Base-by-base conservation (phyloP, 2,888 invertebrate species). In the Chrysodeixis includens region DNA sequence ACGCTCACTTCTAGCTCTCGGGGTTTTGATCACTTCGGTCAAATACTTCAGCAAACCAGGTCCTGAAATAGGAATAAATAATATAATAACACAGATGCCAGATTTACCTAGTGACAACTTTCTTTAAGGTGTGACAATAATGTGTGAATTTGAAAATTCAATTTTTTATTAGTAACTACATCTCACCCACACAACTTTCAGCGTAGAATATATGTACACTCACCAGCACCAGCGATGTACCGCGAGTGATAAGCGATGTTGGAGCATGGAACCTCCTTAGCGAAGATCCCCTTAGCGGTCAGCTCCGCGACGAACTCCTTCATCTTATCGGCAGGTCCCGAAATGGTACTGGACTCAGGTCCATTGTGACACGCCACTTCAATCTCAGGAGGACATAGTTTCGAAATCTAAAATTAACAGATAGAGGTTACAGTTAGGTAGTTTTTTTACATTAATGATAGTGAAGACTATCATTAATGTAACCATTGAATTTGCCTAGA, bases 211-310 rank as follows among this genome's bases (percentile, higher is more conserved):
- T 40, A n/a, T n/a, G 40, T n/a, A 3, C 40, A 57, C 81, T 76
- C 78, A 90, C 94, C 96, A 63, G 97, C 97, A 60, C 96, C 94
- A 1, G 96, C 95, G 80, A 99, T 98, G 81, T 98, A 98, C 46
- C 97, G 96, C 53, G 98, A 98, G 86, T 99, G 99, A 86, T 98
- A 99, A 0, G 99, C 98, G 70, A 98, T 98, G 81, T 98, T 98
- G 16, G 98, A 96, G 72, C 98, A 97, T 1, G 92, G 91, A 1
- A 93, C 93, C 78, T 93, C 93, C 53, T 89, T 93, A 0, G 93
- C 93, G 52, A 94, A 94, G n/a, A 93, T 86, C 1, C 86, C 83
- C 40, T 88, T 83, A 9, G 83, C 83, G 8, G 88, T 88, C 96
- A 94, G 70, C 18, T 84, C 59, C 0, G 83, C 93, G 0, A 97